phyloP scores from a whole-genome alignment of 2,797 vertebrate genomes.

The Pachyuromys duprasi region DNA sequence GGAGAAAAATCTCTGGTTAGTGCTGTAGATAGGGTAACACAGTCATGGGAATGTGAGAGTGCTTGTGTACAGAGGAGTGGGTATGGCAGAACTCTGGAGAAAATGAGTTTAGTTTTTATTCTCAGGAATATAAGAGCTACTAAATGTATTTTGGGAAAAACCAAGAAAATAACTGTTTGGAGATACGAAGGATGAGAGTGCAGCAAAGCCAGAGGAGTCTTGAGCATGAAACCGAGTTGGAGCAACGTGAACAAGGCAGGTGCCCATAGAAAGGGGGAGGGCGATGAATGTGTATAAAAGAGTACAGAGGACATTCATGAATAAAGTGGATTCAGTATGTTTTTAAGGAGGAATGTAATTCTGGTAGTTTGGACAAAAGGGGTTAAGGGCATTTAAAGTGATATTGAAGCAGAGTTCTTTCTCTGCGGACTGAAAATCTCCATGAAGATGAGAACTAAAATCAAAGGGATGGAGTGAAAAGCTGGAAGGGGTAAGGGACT shows the following conservation, averaged over 20 bases:
- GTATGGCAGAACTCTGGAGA: background rate
- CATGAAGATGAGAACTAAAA: background rate
- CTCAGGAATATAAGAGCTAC: background rate
- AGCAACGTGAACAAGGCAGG: background rate
- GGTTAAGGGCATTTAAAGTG: background rate
- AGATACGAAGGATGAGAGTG: background rate
- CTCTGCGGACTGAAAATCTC: background rate
- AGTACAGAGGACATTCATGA: background rate
- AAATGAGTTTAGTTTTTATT: background rate
- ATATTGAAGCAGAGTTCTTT: background rate
- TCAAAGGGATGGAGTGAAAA: background rate
- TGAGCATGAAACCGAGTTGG: background rate
- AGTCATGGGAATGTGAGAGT: background rate
- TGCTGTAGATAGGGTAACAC: background rate
- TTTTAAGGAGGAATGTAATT: background rate
- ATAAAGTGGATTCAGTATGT: background rate
- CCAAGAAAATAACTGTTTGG: background rate
- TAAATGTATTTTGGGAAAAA: background rate
- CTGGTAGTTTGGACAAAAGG: background rate
- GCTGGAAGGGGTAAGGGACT: background rate
- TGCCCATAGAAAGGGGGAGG: background rate
- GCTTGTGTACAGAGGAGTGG: background rate
- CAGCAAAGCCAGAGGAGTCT: background rate
- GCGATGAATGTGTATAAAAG: background rate
- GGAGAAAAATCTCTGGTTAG: background rate